phyloP scores from a whole-genome alignment of 2,888 invertebrate species.

The Scaptomyza cyrtandrae region DNA sequence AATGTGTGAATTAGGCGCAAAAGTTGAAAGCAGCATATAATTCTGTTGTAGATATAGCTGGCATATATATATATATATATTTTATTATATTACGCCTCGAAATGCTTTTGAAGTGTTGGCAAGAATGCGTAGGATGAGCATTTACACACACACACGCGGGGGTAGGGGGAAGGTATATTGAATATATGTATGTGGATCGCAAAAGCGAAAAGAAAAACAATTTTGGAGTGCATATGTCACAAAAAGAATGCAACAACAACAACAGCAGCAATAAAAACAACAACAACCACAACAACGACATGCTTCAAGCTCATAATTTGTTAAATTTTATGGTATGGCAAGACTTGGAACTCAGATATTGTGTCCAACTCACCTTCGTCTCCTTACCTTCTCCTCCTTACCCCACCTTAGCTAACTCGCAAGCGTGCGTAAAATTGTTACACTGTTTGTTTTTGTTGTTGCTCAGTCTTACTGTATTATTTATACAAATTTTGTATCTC shows the following conservation, averaged over 20 bases:
- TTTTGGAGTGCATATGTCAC: constrained; percentile 68
- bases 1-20: constrained; percentile 77
- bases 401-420: background rate
- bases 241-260: constrained; percentile 40
- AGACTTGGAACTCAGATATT: constrained; percentile 11
- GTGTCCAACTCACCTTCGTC: constrained; percentile 3
- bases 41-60: constrained; percentile 42
- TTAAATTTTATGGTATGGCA: constrained; percentile 58
- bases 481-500: constrained; percentile 63
- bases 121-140: constrained; percentile 47
- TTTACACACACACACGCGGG: constrained; percentile 30
- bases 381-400: too few species aligned
- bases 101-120: constrained; percentile 69
- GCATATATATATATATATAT: constrained; percentile 35
- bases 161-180: constrained; percentile 18
- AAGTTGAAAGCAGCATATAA: constrained; percentile 73
- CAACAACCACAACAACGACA: constrained; percentile 24
- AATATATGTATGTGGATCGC: constrained; percentile 35
- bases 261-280: too few species aligned
- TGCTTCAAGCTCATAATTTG: constrained; percentile 70
- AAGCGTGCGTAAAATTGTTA: constrained; percentile 19
- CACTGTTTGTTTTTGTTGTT: constrained; percentile 5
- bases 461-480: constrained; percentile 51
- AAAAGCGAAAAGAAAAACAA: constrained; percentile 32
- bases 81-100: constrained; percentile 59